Percentiles rank a stretch among this genome's conserved stretches.
phyloP scores from a whole-genome alignment of 30 jellyfish, hydroid and myxozoan genomes.

The Aurelia sp. region DNA sequence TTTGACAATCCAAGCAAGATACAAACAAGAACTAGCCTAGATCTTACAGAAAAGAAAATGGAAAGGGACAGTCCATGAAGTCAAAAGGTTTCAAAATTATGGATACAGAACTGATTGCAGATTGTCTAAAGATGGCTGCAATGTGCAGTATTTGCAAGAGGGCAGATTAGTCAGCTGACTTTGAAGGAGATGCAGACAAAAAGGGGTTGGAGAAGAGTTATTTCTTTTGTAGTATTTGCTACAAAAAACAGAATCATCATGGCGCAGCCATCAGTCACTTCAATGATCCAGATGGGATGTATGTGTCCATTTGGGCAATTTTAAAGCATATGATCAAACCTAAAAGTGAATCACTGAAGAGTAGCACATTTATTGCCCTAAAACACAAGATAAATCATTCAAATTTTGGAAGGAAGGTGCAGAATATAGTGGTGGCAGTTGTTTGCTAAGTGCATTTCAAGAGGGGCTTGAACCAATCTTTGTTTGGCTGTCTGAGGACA shows the following conservation, averaged over 20 bases:
- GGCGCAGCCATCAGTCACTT: conserved; percentile 1
- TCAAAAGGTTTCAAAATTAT: too few relatives aligned
- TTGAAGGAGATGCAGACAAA: too few relatives aligned
- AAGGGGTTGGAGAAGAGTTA: too few relatives aligned
- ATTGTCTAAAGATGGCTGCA: too few relatives aligned
- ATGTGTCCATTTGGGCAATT: conserved; percentile 1
- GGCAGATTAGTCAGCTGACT: too few relatives aligned
- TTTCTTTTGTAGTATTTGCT: too few relatives aligned
- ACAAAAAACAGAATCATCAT: conserved; percentile 12
- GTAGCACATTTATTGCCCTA: neutral
- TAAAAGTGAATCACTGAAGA: neutral
- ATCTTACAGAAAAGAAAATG: too few relatives aligned
- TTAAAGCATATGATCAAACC: neutral
- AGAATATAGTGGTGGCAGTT: neutral
- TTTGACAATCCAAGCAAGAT: too few relatives aligned
- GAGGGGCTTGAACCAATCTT: neutral
- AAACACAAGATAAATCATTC: neutral
- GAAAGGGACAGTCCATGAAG: too few relatives aligned
- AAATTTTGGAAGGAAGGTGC: neutral
- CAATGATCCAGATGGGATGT: neutral
- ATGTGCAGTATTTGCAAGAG: neutral
- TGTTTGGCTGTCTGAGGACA: neutral
- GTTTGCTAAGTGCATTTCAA: neutral
- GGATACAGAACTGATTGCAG: too few relatives aligned
- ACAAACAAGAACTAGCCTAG: too few relatives aligned